phyloP scores from a whole-genome alignment of 2,888 invertebrate species.

The Zelleria hepariella region DNA sequence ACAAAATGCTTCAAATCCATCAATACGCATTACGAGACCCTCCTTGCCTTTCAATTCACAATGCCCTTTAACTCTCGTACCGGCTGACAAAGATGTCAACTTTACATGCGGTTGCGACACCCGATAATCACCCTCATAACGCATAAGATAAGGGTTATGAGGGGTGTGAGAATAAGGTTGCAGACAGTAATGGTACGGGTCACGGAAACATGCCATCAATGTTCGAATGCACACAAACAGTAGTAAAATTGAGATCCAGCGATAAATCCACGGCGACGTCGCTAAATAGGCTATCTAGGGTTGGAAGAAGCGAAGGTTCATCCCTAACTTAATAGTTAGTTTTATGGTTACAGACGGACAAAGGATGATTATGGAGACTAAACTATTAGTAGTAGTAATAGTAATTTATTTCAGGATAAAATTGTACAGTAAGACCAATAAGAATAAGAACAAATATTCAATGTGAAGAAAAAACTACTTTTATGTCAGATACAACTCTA shows the following conservation, averaged over 20 bases:
- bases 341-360: too few relatives aligned
- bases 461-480: too few relatives aligned
- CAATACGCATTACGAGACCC: neutral
- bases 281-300: too few relatives aligned
- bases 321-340: too few relatives aligned
- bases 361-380: too few relatives aligned
- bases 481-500: too few relatives aligned
- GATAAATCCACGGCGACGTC: neutral
- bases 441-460: too few relatives aligned
- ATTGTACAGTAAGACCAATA: too few relatives aligned
- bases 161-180: neutral
- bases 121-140: neutral
- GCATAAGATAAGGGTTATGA: neutral
- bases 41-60: neutral
- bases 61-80: neutral
- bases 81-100: neutral
- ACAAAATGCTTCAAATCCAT: neutral
- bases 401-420: too few relatives aligned
- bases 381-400: too few relatives aligned
- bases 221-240: neutral
- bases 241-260: neutral
- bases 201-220: slow-evolving; percentile 26
- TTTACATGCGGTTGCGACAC: neutral
- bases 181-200: slow-evolving; percentile 25
- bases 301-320: neutral